These are phyloP conservation scores for Sinocyclocheilus grahami DNA, from an alignment of 2,113 vertebrate genomes.

Conservation along the genomic window DNA sequence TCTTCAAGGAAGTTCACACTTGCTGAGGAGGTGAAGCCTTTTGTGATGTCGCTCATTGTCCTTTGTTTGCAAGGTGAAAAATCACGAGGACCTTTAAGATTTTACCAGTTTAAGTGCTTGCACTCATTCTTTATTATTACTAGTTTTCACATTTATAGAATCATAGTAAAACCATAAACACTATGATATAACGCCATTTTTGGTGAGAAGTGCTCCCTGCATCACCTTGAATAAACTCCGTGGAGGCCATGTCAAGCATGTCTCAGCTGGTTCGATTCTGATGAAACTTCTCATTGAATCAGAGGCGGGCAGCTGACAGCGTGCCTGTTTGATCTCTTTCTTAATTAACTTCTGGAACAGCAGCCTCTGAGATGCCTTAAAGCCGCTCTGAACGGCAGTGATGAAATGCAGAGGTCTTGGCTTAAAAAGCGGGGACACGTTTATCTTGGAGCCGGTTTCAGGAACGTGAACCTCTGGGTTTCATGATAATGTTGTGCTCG, in stretches of 20 bases:
- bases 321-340: slow-evolving; percentile 36
- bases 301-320: slow-evolving; percentile 12
- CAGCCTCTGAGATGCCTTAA: slow-evolving; percentile 27
- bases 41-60: not conserved
- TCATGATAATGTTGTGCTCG: not conserved
- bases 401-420: slow-evolving; percentile 20
- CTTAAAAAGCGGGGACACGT: not conserved
- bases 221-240: slow-evolving; percentile 9
- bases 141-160: not conserved
- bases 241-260: slow-evolving; percentile 20
- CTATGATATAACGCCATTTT: not conserved
- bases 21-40: not conserved
- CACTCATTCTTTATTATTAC: not conserved
- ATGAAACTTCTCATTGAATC: slow-evolving; percentile 36
- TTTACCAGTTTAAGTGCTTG: too few relatives aligned
- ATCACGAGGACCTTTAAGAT: too few relatives aligned
- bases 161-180: not conserved
- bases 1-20: slow-evolving; percentile 6
- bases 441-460: not conserved
- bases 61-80: not conserved
- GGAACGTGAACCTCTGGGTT: not conserved
- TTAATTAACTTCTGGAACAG: slow-evolving; percentile 36
- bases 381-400: not conserved
- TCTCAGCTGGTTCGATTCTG: not conserved
- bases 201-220: not conserved